phyloP scores from a whole-genome alignment of 2,797 vertebrate genomes.

The Sandelia bainsii region DNA sequence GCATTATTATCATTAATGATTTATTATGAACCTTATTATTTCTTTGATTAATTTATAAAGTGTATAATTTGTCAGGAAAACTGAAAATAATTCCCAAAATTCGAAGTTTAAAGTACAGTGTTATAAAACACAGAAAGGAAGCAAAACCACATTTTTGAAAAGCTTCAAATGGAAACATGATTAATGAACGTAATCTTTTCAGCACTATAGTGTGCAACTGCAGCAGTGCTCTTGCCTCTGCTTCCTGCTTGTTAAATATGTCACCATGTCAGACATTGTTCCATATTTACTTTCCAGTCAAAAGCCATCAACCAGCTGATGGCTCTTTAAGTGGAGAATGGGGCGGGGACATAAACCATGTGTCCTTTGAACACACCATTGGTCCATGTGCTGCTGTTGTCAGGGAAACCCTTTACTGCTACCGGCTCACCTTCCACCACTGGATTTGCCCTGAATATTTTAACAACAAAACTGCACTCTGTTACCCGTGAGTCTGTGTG shows the following conservation, averaged over 20 bases:
- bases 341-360: constrained; percentile 63
- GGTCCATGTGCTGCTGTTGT: constrained; percentile 83
- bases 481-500: constrained; percentile 5
- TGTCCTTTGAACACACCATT: constrained; percentile 62
- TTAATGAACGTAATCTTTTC: not conserved
- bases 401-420: constrained; percentile 86
- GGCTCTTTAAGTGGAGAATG: constrained; percentile 66
- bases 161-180: not conserved
- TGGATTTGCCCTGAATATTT: constrained; percentile 85
- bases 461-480: constrained; percentile 55
- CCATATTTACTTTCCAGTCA: not conserved
- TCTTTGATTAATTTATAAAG: not conserved
- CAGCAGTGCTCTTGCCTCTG: constrained; percentile 8
- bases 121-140: not conserved
- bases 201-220: constrained; percentile 32
- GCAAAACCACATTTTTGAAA: not conserved
- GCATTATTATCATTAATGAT: too few relatives aligned
- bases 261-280: constrained; percentile 2
- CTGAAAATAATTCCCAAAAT: not conserved
- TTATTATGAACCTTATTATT: not conserved
- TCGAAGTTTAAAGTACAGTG: not conserved
- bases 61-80: not conserved
- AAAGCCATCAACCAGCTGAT: constrained; percentile 24
- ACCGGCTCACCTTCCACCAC: constrained; percentile 81
- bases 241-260: not conserved